These are phyloP conservation scores for Trissolcus japonicus DNA, from an alignment of 2,888 invertebrate species.

Conservation along the genomic window DNA sequence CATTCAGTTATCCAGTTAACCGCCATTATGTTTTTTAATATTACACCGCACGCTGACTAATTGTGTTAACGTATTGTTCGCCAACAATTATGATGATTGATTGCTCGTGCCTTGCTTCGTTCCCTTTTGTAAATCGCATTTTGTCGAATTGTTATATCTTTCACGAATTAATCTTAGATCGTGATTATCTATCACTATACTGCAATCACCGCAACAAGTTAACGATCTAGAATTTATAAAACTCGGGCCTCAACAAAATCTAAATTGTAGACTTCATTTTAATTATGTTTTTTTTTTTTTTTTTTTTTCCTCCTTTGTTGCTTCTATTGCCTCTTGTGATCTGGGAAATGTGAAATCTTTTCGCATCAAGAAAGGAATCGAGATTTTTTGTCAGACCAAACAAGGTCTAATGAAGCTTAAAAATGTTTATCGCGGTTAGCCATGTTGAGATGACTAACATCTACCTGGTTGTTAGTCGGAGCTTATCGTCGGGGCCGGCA, in stretches of 20 bases:
- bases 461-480: conserved; percentile 48
- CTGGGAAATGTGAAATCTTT: too few relatives aligned
- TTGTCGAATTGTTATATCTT: conserved; percentile 31
- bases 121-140: conserved; percentile 16
- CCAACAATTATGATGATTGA: conserved; percentile 45
- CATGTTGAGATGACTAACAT: conserved; percentile 14
- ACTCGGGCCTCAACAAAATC: too few relatives aligned
- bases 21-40: conserved; percentile 51
- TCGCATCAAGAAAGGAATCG: too few relatives aligned
- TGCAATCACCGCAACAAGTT: too few relatives aligned
- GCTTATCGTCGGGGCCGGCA: conserved; percentile 36
- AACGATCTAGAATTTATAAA: too few relatives aligned
- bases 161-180: conserved; percentile 10
- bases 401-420: too few relatives aligned
- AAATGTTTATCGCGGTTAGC: not conserved
- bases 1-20: conserved; percentile 52
- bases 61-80: conserved; percentile 41
- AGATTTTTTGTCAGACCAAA: not conserved
- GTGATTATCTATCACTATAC: not conserved
- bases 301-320: too few relatives aligned
- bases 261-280: not conserved
- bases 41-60: conserved; percentile 34
- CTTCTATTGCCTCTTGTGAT: too few relatives aligned
- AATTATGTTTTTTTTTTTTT: not conserved
- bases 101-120: conserved; percentile 28